Evolutionary conservation across 2,888 invertebrate genomes (phyloP).

Genomic region (Eupithecia exiguata): DNA sequence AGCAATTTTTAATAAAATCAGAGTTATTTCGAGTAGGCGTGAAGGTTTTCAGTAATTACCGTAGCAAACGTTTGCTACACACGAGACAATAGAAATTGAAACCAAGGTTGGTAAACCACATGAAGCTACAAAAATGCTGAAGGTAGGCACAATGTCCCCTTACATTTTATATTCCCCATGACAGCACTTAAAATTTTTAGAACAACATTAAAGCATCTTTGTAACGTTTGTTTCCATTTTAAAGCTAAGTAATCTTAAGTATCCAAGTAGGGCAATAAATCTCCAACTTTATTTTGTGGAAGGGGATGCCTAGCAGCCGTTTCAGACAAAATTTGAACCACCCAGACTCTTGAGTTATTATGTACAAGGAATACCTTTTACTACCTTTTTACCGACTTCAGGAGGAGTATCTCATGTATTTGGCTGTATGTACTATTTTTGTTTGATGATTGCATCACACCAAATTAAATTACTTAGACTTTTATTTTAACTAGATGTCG

Average conservation of each 20-base stretch:
- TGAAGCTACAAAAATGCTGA: slow-evolving; percentile 9
- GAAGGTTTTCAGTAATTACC: slow-evolving; percentile 29
- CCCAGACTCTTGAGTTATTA: neutral
- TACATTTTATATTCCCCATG: slow-evolving; percentile 14
- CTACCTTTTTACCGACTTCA: neutral
- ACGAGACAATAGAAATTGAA: slow-evolving; percentile 21
- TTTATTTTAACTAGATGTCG: too few relatives aligned
- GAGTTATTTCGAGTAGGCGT: slow-evolving; percentile 22
- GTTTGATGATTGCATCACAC: too few relatives aligned
- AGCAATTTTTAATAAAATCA: neutral
- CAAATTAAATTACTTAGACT: too few relatives aligned
- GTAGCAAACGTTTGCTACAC: slow-evolving; percentile 8
- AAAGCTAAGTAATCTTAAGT: slow-evolving; percentile 1
- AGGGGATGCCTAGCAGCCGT: slow-evolving; percentile 1
- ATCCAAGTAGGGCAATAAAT: slow-evolving; percentile 5
- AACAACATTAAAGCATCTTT: slow-evolving; percentile 1
- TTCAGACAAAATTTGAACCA: slow-evolving; percentile 7
- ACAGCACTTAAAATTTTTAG: slow-evolving; percentile 10
- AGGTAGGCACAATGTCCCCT: neutral
- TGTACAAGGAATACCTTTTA: neutral
- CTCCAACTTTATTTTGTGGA: slow-evolving; percentile 1
- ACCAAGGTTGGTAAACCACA: slow-evolving; percentile 20
- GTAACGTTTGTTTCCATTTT: slow-evolving; percentile 4
- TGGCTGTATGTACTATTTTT: too few relatives aligned
- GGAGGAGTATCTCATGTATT: too few relatives aligned